Conservation (phyloP, 2,797 vertebrate genomes). For the Syndactyla subalaris region DNA sequence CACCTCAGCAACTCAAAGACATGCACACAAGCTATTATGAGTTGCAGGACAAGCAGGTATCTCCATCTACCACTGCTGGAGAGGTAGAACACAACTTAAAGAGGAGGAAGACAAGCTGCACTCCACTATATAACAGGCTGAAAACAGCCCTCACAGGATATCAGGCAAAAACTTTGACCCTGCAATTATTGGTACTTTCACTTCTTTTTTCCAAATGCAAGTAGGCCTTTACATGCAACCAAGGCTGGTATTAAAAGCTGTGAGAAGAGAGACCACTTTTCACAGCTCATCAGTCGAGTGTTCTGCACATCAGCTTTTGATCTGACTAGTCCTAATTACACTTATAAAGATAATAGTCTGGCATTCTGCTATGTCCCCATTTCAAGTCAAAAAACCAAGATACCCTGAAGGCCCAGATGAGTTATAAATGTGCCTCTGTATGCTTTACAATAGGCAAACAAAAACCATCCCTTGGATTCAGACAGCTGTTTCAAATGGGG, state of each 20-base stretch:
- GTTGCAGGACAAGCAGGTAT: not conserved
- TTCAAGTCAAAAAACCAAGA: not conserved
- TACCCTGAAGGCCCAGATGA: not conserved
- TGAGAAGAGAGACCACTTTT: not conserved
- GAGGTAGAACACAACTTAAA: not conserved
- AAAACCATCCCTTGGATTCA: not conserved
- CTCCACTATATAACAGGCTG: not conserved
- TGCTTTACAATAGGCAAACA: not conserved
- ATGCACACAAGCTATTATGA: accelerated
- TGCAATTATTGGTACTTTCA: not conserved
- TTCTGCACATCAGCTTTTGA: not conserved
- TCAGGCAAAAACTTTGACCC: not conserved
- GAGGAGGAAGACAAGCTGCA: not conserved
- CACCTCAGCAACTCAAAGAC: not conserved
- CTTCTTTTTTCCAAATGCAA: not conserved
- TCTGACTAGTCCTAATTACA: not conserved
- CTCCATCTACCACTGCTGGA: not conserved
- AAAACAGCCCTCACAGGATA: not conserved
- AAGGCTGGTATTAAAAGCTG: not conserved
- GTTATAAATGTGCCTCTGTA: not conserved
- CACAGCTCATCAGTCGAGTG: not conserved
- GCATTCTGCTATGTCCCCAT: not conserved
- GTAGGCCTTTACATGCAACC: not conserved
- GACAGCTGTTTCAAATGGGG: not conserved
- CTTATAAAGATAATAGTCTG: not conserved